Evolutionary conservation across 2,888 invertebrate species (phyloP), one percentile per base, ranked within the genome.

Genomic region (Chloroclystis v-ata): DNA sequence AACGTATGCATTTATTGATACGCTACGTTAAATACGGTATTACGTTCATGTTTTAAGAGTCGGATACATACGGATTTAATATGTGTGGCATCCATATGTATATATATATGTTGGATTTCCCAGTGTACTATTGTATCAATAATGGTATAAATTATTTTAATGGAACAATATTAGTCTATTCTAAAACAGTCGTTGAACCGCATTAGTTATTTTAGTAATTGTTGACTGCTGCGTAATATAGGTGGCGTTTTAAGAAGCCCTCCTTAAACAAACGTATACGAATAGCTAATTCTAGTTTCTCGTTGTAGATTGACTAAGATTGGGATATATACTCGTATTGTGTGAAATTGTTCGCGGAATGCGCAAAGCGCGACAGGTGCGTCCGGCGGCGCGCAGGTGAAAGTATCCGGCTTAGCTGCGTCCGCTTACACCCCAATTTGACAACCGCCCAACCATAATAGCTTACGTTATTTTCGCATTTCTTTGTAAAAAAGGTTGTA

Each of bases 401-500:
- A 84, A 84, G 82, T 79, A 61, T 64, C 60, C 65, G 68, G 56
- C 58, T 62, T 59, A 60, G 56, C 71, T 66, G 65, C 81, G 78
- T 83, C 82, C 82, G 83, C 70, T 78, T 76, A 72, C 71, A 66
- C 65, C 60, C 63, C 55, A 70, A 68, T 57, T 58, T 55, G 44
- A 39, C 41, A 45, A 45, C 41, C 26, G 38, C 28, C 33, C 25
- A 35, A 47, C 28, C 42, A 52, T 46, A 44, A 46, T 43, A 30
- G 39, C 38, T 29, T 50, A 50, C 50, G 43, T 40, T 39, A 28
- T 39, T 46, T 50, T 45, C 16, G 40, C 29, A 37, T 43, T 38
- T 44, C 26, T 26, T 8, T 16, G 11, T n/a, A 20, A 5, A 5
- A 20, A 20, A 20, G 20, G 20, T 20, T 20, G 20, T 20, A 20